Base-by-base conservation (phyloP, 2,888 invertebrate genomes). In the Dicyrtoma fusca region DNA sequence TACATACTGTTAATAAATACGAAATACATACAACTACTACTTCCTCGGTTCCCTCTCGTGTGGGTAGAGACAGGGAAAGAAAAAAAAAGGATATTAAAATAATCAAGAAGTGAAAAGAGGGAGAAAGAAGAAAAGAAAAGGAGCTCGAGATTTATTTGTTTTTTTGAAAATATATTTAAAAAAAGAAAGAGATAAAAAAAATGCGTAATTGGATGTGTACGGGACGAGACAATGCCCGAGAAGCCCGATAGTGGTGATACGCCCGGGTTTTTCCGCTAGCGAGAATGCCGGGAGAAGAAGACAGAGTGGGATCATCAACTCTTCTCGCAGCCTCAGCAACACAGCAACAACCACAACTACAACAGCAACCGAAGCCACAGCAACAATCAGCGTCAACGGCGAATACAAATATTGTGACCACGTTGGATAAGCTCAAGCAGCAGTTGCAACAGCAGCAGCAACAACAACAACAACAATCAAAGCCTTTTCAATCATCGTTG, bases 401-500 rank as follows among this genome's bases (percentile, higher is more conserved):
- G 19, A 34, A 64, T 13, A 47, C 57, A 34, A 59, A 17, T 44
- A 26, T 53, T 14, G 65, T 55, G 26, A 57, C 69, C 34, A 25
- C 69, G 19, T 55, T 59, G 55, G 57, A 55, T 45, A 69, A 59
- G 55, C 44, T 65, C 45, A 57, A 23, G 34, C 74, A 73, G 42
- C 71, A 71, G 49, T 57, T 62, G 53, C 75, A 55, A 45, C 49
- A 69, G 34, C 73, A 73, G 59, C 71, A 19, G 17, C 42, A 51
- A 47, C 45, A 47, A 17, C 63, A 59, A 57, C 59, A 53, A 76
- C 79, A 74, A 81, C 80, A 85, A 83, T 34, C 34, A 34, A 34
- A 34, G 34, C 34, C 34, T 34, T 34, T 34, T 34, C 82, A 86
- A 68, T 83, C 82, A 83, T 83, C 73, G 82, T 82, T 59, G 78